These are phyloP conservation scores for Setipinna tenuifilis DNA, from an alignment of 2,797 vertebrate genomes.

Conservation along the genomic window DNA sequence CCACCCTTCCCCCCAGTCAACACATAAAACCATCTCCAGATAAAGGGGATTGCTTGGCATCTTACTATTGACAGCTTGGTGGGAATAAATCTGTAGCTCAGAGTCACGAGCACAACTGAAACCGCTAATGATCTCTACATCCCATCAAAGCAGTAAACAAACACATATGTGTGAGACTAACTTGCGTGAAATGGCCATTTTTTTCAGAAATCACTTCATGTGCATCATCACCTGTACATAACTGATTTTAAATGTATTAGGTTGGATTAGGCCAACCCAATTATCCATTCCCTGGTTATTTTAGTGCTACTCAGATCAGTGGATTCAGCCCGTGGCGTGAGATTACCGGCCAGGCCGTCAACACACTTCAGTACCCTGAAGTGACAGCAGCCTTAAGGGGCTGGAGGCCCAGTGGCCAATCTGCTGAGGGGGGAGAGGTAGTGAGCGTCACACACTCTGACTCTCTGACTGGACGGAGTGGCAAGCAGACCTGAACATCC, in stretches of 20 bases:
- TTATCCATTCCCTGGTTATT: slow-evolving; percentile 20
- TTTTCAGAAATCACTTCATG: background rate
- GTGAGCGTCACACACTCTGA: background rate
- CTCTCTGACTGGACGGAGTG: background rate
- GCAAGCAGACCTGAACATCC: background rate
- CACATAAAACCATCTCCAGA: slow-evolving; percentile 25
- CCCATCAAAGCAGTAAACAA: background rate
- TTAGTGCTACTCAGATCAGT: slow-evolving; percentile 24
- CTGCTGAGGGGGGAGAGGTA: background rate
- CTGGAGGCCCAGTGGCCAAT: background rate
- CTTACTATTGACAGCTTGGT: slow-evolving; percentile 3
- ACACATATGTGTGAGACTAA: background rate
- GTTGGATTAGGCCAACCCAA: slow-evolving; percentile 2
- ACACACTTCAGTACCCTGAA: background rate
- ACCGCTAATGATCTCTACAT: background rate
- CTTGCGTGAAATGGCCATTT: background rate
- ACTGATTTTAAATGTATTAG: slow-evolving; percentile 18
- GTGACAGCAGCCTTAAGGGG: background rate
- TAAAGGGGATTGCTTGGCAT: background rate
- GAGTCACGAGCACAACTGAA: background rate
- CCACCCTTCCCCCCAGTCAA: slow-evolving; percentile 38
- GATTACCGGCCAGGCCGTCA: background rate
- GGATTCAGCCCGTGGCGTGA: background rate
- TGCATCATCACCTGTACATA: background rate
- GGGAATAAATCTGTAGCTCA: background rate